Percentiles rank a stretch among this genome's conserved stretches.
Evolutionary conservation across 2,888 invertebrate genomes (phyloP).

Genomic region (Zootermopsis nevadensis): DNA sequence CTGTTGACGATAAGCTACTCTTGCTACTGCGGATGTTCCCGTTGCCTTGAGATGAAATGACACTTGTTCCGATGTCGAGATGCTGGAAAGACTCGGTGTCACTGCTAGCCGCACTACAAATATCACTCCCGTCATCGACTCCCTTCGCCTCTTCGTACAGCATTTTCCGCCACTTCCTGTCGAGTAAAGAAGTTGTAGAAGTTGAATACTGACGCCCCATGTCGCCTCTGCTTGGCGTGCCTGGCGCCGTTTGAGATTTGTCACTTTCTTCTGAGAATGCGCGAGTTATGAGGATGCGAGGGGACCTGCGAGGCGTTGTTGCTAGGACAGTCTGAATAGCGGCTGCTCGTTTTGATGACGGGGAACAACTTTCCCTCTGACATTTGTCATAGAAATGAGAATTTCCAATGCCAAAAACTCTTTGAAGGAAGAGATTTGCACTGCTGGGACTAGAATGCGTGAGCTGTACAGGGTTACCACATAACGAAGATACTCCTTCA

Average conservation of each 20-base stretch:
- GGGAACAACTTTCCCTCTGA: constrained; percentile 54
- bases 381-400: constrained; percentile 55
- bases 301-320: constrained; percentile 67
- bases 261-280: constrained; percentile 78
- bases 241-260: constrained; percentile 65
- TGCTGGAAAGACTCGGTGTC: constrained; percentile 56
- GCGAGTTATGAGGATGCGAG: constrained; percentile 77
- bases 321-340: constrained; percentile 59
- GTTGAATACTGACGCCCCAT: constrained; percentile 61
- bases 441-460: constrained; percentile 67
- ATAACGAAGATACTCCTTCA: constrained; percentile 56
- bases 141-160: constrained; percentile 54
- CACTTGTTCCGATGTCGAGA: constrained; percentile 54
- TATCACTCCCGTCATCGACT: constrained; percentile 51
- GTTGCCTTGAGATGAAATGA: constrained; percentile 41
- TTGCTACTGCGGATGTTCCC: constrained; percentile 57
- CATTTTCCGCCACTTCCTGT: constrained; percentile 62
- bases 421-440: constrained; percentile 72
- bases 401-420: constrained; percentile 68
- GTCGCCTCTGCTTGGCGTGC: constrained; percentile 58
- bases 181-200: constrained; percentile 62
- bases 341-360: constrained; percentile 50
- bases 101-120: constrained; percentile 52
- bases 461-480: not conserved
- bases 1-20: constrained; percentile 16